These are phyloP conservation scores for Zaprionus camerounensis DNA, from an alignment of 1,140 invertebrate genomes.

Conservation along the genomic window DNA sequence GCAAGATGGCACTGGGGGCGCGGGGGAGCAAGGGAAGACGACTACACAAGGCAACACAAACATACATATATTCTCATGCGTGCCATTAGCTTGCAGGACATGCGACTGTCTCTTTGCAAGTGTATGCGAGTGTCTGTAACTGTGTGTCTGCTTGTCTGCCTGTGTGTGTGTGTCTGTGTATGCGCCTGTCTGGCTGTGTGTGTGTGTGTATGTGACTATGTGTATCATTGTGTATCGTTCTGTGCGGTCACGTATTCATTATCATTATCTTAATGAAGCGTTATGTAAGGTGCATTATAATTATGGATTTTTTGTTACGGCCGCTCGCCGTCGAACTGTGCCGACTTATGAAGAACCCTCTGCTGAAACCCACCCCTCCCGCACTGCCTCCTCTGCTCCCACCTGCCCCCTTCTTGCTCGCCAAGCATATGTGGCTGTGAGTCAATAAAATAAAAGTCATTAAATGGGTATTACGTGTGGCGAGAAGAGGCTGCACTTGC, in stretches of 20 bases:
- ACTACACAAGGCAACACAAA: constrained; percentile 24
- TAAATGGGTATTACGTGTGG: constrained; percentile 57
- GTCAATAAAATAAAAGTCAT: constrained; percentile 77
- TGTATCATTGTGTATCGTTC: constrained; percentile 16
- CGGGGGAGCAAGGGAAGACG: not conserved
- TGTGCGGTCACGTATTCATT: constrained; percentile 77
- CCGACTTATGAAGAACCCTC: constrained; percentile 61
- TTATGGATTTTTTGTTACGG: constrained; percentile 65
- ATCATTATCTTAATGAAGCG: constrained; percentile 82
- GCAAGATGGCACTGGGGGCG: not conserved
- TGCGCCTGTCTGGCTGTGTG: not conserved
- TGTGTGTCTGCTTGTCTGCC: constrained; percentile 11
- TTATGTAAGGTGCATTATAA: constrained; percentile 82
- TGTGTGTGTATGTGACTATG: not conserved
- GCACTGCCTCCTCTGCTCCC: not conserved
- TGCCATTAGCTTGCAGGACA: constrained; percentile 71
- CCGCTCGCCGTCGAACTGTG: constrained; percentile 32
- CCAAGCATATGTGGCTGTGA: constrained; percentile 32
- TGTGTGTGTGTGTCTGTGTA: constrained; percentile 7
- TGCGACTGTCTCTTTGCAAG: constrained; percentile 20
- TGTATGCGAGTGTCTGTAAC: not conserved
- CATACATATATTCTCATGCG: constrained; percentile 66
- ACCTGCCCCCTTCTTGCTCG: not conserved
- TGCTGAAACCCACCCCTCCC: not conserved
- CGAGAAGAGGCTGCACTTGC: constrained; percentile 9